Evolutionary conservation across 2,113 vertebrate species (phyloP), one percentile per base, ranked within the genome.

Genomic region (Hypomesus transpacificus): DNA sequence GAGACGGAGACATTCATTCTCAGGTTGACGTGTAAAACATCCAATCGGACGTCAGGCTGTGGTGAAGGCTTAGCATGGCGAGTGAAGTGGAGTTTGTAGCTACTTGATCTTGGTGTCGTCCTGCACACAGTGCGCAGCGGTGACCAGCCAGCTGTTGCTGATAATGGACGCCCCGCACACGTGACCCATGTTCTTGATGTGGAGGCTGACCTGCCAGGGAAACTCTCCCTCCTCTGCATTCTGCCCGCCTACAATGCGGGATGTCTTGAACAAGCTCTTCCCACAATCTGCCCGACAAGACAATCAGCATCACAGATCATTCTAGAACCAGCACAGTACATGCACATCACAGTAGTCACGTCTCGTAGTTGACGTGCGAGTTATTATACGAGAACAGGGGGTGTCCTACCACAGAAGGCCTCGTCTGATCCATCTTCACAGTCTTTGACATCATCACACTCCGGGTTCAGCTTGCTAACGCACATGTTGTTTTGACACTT

Each of bases 141-240:
- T 96, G 67, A 99, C 91, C 71, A 99, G 84, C 94, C 96, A 98
- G n/a, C 1, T 84, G 0, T 81, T 74, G 0, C 89, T 94, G 81
- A 98, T 86, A 80, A 99, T 56, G 0, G 97, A 94, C 1, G 95
- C 97, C 3, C 96, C 97, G 0, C 97, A 99, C 75, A 94, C 77
- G 28, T 98, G 96, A 11, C 92, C 90, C 0, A 21, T 54, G n/a
- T 22, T 57, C 72, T 78, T 88, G 16, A 79, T 70, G 0, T 98
- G 96, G 13, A 99, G 94, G 90, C 97, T 98, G 90, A 98, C 93
- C 84, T 98, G 96, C 97, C 97, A 98, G 0, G 97, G 97, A 86
- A 92, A 99, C 76, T 98, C 96, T 0, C 95, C 97, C 3, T 80
- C 80, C 0, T 92, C 89, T 0, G 95, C 90, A 0, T 95, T 79